Percentiles rank a stretch among this genome's conserved stretches.
Conservation (phyloP, 2,113 vertebrate species). For the Scortum barcoo region DNA sequence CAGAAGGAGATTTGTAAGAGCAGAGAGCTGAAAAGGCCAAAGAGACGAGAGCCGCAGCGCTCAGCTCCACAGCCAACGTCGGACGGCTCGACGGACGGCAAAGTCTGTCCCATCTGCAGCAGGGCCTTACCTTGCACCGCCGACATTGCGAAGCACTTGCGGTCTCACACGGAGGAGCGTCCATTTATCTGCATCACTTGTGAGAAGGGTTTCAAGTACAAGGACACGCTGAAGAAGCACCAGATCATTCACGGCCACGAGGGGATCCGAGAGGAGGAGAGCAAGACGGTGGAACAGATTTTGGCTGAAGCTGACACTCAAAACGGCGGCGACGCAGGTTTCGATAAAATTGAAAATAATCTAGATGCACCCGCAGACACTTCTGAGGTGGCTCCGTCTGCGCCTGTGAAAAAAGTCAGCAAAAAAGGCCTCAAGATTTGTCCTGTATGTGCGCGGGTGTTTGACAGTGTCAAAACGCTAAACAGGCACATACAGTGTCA, state of each 20-base stretch:
- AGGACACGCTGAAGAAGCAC: slow-evolving; percentile 81
- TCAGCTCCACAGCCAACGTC: not conserved
- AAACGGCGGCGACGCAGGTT: not conserved
- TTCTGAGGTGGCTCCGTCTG: accelerated
- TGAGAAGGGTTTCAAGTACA: slow-evolving; percentile 83
- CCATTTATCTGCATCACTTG: slow-evolving; percentile 78
- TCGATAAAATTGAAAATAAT: slow-evolving; percentile 1
- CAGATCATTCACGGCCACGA: slow-evolving; percentile 81
- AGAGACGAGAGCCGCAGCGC: slow-evolving; percentile 28
- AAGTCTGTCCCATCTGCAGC: slow-evolving; percentile 80
- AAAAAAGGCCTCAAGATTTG: slow-evolving; percentile 66
- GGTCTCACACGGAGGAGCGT: slow-evolving; percentile 78
- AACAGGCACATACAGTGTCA: slow-evolving; percentile 80
- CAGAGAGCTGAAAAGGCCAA: slow-evolving; percentile 58
- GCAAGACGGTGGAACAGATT: slow-evolving; percentile 74
- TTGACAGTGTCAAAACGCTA: slow-evolving; percentile 75
- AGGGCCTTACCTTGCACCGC: slow-evolving; percentile 73
- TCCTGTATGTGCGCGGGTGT: slow-evolving; percentile 63
- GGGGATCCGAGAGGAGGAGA: slow-evolving; percentile 74
- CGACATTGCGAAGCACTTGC: slow-evolving; percentile 77
- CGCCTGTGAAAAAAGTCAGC: not conserved
- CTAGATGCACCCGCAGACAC: not conserved
- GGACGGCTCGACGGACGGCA: slow-evolving; percentile 51
- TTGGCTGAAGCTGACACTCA: slow-evolving; percentile 66
- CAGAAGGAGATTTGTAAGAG: slow-evolving; percentile 80